Evolutionary conservation across 2,888 invertebrate species (phyloP), one percentile per base, ranked within the genome.

Genomic region (Melangyna quadrimaculata): DNA sequence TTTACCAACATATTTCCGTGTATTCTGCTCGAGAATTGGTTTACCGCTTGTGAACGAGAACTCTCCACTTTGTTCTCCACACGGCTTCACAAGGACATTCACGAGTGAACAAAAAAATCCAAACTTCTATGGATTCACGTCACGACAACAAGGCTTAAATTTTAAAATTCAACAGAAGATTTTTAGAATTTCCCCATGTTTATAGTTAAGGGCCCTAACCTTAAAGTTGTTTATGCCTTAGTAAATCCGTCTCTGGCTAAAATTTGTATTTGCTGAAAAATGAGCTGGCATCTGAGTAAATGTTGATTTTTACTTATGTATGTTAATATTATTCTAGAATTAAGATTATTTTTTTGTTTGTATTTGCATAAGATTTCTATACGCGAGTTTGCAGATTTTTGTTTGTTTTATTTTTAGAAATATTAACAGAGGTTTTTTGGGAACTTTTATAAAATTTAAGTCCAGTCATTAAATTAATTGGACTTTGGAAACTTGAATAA

Each of bases 281-380:
- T 65, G 29, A 65, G 65, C 43, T 80, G 63, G 51, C 67, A 73
- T 45, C 35, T 27, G 32, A 45, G 57, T n/a, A 65, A 78, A 78
- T 78, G 57, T 78, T 78, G 45, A 78, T 65, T n/a, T n/a, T n/a
- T n/a, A n/a, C 37, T 40, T 55, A 32, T 40, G 19, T 32, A 65
- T 45, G 65, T 65, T 65, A 65, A 65, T 65, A 65, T 65, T 65
- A 65, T 65, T 65, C 45, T 32, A 32, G 43, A 32, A 51, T 24
- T 8, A 14, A 24, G 35, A 32, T 57, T 24, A 14, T 19, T 53
- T 22, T 22, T 57, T 32, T 19, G 17, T 32, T 35, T 27, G 7
- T 65, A 45, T 65, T 45, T 29, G 32, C 14, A 45, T 32, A 19
- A 45, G 17, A n/a, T 29, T 65, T 19, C n/a, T n/a, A n/a, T n/a